Evolutionary conservation across 2,888 invertebrate genomes (phyloP), one percentile per base, ranked within the genome.

Genomic region (Pyrrhia umbra): DNA sequence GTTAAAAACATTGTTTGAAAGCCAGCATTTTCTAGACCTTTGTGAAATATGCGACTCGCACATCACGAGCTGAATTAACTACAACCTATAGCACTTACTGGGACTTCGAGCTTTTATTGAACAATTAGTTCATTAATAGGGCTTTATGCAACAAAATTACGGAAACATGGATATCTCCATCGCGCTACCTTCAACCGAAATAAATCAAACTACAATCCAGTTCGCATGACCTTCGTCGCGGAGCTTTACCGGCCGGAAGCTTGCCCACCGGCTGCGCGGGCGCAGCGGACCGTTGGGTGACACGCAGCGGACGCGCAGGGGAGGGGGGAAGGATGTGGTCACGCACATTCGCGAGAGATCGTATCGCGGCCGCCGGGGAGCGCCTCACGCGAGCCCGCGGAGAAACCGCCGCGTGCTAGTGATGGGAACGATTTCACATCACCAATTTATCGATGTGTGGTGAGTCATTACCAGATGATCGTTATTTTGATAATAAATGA

Each of bases 271-370:
- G 67, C 42, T 84, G 86, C 85, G 87, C 85, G 81, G 67, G 83
- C 84, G 79, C 82, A 77, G 15, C 66, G 63, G 57, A 67, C 76
- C 79, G 68, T 68, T 66, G 69, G 69, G 66, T 79, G 81, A 74
- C 81, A 79, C 66, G 68, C 64, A 62, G 68, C 74, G 77, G 75
- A 62, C 63, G 69, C 57, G 74, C 45, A 47, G 64, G 50, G 47
- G 65, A 46, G 58, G 80, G 66, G 68, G 75, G 71, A 75, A 91
- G 92, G 92, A 92, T 92, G 92, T 84, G 91, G 92, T 92, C 92
- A 91, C 89, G 91, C 88, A 88, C 86, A 86, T 86, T 88, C 88
- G 88, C 88, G 90, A 86, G 86, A 87, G 90, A 89, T 90, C 81
- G 88, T 88, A 88, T 87, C 88, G 84, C 85, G 77, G 81, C 81